Base-by-base conservation (phyloP, 1,140 invertebrate genomes). In the Camponotus pennsylvanicus region DNA sequence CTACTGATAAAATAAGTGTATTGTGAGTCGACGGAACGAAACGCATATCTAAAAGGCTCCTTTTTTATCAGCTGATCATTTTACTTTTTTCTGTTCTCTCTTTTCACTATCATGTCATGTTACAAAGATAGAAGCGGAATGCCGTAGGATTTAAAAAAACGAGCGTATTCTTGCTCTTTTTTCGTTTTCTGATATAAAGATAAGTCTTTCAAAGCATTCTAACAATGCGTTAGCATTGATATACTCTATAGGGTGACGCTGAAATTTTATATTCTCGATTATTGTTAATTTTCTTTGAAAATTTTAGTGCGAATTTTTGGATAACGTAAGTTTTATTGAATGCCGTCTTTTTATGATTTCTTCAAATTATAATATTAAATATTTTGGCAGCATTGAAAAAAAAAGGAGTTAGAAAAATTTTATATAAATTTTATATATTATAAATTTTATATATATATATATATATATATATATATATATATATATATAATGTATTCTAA, bases 171-270 rank as follows among this genome's bases (percentile, higher is more conserved):
- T 42, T 21, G 11, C 77, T 69, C 37, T 40, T 70, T 69, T 57
- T 57, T 15, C 7, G 63, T 15, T 69, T 27, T 42, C 21, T 57
- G 11, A n/a, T 55, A 42, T 13, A 70, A 80, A 80, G 75, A 27
- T 27, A 27, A 69, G 21, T 69, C 15, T 52, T 80, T 80, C 77
- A 80, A 80, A 80, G 49, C 63, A 21, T 32, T 49, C 18, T 52
- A 34, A 80, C 64, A 45, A 55, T 55, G 37, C 21, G 63, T 79
- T 67, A 55, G n/a, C 45, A 15, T 64, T 79, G 45, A 40, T 69
- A 42, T 69, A 55, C 6, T 40, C 6, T 40, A 6, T 6, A 6
- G 27, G 27, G 27, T 27, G 64, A 15, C 21, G 13, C 21, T 55
- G 52, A 79, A 69, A 21, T 69, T n/a, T 3, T 64, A 64, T 6